Base-by-base conservation (phyloP, 2,888 invertebrate species). In the Leucophenga maculata region DNA sequence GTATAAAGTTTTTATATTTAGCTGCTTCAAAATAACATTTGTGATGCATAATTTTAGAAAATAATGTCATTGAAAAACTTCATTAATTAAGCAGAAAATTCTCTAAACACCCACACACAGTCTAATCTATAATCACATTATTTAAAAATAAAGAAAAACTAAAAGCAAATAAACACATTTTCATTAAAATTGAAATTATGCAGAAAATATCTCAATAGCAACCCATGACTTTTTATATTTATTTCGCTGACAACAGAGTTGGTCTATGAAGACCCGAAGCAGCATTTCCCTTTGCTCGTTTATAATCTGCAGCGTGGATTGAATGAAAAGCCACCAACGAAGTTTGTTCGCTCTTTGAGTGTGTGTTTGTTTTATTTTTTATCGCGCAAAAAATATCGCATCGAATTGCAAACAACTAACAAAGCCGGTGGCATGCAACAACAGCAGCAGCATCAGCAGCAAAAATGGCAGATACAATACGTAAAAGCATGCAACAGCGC, bases 381-480 rank as follows among this genome's bases (percentile, higher is more conserved):
- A 59, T 59, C 46, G 59, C 46, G 14, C 8, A 18, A 46, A 64
- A 48, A 64, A 46, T 64, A 67, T 67, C 60, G 67, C 59, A 32
- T 50, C 60, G 67, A 16, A 67, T 46, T 65, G 67, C 67, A 67
- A n/a, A 20, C 44, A 60, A 32, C 26, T 13, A 59, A n/a, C 20
- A 57, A 8, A 62, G 65, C 9, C 74, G 76, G 69, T 78, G 78
- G 72, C 75, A 39, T 39, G 39, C 39, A 6, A 13, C 14, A n/a
- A 1, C 32, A n/a, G 55, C 54, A 60, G 26, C 14, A 59, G 70
- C 70, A 60, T 66, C 57, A 72, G 77, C 67, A 39, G 39, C 48
- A 69, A 72, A 52, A 68, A 75, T 59, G 46, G 18, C 50, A 26
- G 26, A 26, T 26, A 26, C 26, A 32, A 69, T 59, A 65, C 55